Base-by-base conservation (phyloP, 2,888 invertebrate genomes). In the Ctenicera cuprea region DNA sequence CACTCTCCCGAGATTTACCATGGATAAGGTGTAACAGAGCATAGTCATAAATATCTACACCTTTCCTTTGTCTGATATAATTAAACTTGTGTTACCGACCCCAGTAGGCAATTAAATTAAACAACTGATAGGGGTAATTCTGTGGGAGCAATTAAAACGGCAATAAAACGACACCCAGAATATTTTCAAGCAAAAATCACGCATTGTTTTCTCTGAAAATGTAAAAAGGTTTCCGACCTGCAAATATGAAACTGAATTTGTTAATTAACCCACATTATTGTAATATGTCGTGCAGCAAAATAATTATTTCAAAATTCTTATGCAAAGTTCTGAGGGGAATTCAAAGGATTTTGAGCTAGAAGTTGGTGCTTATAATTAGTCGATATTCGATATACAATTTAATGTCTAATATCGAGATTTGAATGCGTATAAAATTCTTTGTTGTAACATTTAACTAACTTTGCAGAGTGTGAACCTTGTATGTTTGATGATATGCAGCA, bases 81-180 rank as follows among this genome's bases (percentile, higher is more conserved):
- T 59, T 59, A 59, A 59, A 59, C 59, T 59, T 59, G 59, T 59
- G 59, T 59, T 59, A 59, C 38, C 38, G 20, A 38, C 20, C 59
- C 59, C 38, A 30, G 59, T 38, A 59, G 59, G 59, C 59, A 64
- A 64, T 64, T 64, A 64, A 64, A 45, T 64, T 64, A 64, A 48
- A 50, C 50, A 64, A 64, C 43, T 45, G 64, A 64, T 64, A 64
- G 64, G 64, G 64, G 45, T 48, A 48, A 64, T 64, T 64, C 48
- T 45, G 30, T 50, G 48, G 33, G 48, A 45, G 50, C 64, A 37
- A 64, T 64, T 64, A 64, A 64, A 62, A 20, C 62, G 54, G 54
- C 26, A 54, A 54, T 54, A 54, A 54, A 45, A 30, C 30, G 54
- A 54, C 54, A 54, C 30, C 26, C 54, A 30, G 30, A 54, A 54